These are phyloP conservation scores for Mechanitis mazaeus DNA, from an alignment of 2,888 invertebrate species.

Conservation along the genomic window DNA sequence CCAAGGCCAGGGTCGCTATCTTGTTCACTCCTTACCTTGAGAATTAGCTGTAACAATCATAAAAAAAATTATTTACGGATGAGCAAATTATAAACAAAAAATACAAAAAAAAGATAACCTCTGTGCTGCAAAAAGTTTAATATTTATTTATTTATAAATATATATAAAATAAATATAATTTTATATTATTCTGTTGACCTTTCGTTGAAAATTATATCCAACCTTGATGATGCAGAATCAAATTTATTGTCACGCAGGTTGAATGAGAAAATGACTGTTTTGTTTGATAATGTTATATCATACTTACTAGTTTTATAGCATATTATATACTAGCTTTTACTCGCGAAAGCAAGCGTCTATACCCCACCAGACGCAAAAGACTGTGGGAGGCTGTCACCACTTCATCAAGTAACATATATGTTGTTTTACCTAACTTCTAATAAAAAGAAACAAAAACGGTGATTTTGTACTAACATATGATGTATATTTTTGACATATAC, in stretches of 20 bases:
- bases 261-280: conserved; percentile 26
- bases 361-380: too few relatives aligned
- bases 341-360: too few relatives aligned
- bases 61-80: conserved; percentile 1
- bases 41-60: neutral
- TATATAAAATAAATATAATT: neutral
- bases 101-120: neutral
- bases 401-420: too few relatives aligned
- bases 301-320: too few relatives aligned
- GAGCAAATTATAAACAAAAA: neutral
- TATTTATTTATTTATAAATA: neutral
- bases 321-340: too few relatives aligned
- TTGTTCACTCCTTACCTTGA: conserved; percentile 7
- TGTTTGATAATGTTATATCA: conserved; percentile 4
- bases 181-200: neutral
- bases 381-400: too few relatives aligned
- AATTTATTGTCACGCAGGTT: conserved; percentile 26
- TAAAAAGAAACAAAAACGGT: too few relatives aligned
- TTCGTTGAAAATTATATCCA: neutral
- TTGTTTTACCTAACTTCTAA: too few relatives aligned
- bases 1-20: conserved; percentile 17
- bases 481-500: too few relatives aligned
- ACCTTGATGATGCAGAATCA: conserved; percentile 11
- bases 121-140: neutral
- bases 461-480: too few relatives aligned